Evolutionary conservation across 2,888 invertebrate genomes (phyloP).

Genomic region (Brenthis ino): DNA sequence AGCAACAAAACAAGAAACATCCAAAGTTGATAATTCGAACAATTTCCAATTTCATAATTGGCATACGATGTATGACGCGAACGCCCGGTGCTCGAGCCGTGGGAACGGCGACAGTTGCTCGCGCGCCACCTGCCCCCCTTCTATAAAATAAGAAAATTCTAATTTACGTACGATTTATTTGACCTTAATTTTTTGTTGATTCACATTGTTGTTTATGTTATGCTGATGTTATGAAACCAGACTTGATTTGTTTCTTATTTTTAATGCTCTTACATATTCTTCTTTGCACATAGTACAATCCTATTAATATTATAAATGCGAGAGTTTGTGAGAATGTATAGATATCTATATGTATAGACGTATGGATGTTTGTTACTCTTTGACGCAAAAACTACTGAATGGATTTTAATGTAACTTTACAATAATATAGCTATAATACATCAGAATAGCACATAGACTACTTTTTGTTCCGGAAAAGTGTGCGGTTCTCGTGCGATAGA

Average conservation of each 20-base stretch:
- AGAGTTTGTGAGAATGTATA: too few relatives aligned
- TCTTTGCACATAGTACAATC: not conserved
- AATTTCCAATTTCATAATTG: conserved; percentile 65
- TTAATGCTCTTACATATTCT: not conserved
- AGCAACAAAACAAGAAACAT: conserved; percentile 24
- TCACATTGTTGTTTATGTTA: conserved; percentile 28
- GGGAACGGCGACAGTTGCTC: conserved; percentile 79
- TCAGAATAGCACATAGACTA: too few relatives aligned
- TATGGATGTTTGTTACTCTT: too few relatives aligned
- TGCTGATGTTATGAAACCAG: conserved; percentile 12
- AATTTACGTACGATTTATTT: conserved; percentile 67
- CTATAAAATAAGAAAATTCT: conserved; percentile 73
- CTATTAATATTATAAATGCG: not conserved
- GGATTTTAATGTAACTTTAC: too few relatives aligned
- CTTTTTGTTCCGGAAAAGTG: too few relatives aligned
- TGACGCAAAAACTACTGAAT: too few relatives aligned
- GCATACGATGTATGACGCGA: conserved; percentile 60
- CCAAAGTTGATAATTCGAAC: conserved; percentile 35
- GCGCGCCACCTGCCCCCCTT: conserved; percentile 68
- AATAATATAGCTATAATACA: too few relatives aligned
- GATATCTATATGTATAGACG: too few relatives aligned
- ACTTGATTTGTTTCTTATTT: not conserved
- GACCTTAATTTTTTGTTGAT: conserved; percentile 60
- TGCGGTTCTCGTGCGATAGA: too few relatives aligned
- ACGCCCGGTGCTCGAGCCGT: conserved; percentile 74